Percentiles rank a stretch among this genome's conserved stretches.
Evolutionary conservation across 2,797 vertebrate species (phyloP).

Genomic region (Micrastur ruficollis): DNA sequence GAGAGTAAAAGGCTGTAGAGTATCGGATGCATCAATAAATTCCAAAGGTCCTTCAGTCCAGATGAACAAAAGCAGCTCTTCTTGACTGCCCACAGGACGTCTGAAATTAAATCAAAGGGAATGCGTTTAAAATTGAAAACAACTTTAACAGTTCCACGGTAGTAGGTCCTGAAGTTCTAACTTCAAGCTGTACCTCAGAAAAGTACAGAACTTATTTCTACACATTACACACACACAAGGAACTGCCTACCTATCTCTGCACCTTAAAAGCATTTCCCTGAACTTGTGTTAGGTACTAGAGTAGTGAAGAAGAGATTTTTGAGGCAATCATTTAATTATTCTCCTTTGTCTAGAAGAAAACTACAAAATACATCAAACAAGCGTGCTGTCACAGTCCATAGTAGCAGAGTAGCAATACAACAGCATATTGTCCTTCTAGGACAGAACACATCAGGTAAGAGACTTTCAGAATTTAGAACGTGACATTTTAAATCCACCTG

Average conservation of each 20-base stretch:
- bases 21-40: conserved; percentile 81
- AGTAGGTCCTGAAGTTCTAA: not conserved
- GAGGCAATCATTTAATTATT: not conserved
- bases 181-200: not conserved
- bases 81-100: conserved; percentile 74
- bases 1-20: conserved; percentile 80
- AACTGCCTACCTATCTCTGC: not conserved
- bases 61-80: conserved; percentile 84
- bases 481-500: not conserved
- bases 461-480: not conserved
- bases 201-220: not conserved
- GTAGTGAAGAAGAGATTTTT: not conserved
- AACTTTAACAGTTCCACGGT: not conserved
- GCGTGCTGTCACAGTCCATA: not conserved
- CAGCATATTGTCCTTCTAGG: not conserved
- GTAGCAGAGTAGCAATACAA: not conserved
- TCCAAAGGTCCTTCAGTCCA: conserved; percentile 84
- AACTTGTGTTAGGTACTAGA: not conserved
- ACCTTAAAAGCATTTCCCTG: not conserved
- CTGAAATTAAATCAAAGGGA: conserved; percentile 71
- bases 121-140: not conserved
- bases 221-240: not conserved
- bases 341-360: not conserved
- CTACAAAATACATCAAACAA: not conserved
- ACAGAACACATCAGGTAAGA: not conserved